Percentiles rank a stretch among this genome's conserved stretches.
Evolutionary conservation across 2,797 vertebrate species (phyloP).

Genomic region (Champsocephalus esox): DNA sequence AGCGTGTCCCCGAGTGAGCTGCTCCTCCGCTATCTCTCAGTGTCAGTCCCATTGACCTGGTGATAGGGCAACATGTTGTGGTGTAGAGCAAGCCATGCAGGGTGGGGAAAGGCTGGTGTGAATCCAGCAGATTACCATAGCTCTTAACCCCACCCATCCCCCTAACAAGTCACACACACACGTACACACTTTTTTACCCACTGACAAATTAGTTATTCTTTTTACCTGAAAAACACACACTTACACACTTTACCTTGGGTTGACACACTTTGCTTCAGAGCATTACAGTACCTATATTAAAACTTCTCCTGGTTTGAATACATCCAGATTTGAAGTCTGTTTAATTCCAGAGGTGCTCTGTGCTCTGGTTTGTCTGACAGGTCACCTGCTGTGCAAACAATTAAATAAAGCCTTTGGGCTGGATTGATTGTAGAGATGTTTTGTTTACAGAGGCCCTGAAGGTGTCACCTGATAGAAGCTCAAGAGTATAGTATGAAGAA

Average conservation of each 20-base stretch:
- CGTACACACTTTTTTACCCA: background rate
- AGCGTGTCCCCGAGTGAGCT: constrained; percentile 41
- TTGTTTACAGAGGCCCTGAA: constrained; percentile 60
- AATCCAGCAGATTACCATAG: constrained; percentile 84
- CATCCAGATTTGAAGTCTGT: constrained; percentile 46
- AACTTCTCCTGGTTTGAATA: constrained; percentile 46
- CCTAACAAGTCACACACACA: constrained; percentile 17
- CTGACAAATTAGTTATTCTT: background rate
- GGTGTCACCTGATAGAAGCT: constrained; percentile 49
- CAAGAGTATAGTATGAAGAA: constrained; percentile 27
- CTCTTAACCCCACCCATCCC: constrained; percentile 79
- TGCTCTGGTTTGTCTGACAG: constrained; percentile 41
- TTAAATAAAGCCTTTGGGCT: constrained; percentile 46
- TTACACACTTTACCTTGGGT: background rate
- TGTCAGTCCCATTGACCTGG: constrained; percentile 70
- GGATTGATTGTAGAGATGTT: constrained; percentile 41
- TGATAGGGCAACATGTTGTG: constrained; percentile 75
- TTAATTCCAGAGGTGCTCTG: constrained; percentile 31
- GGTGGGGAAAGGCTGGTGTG: constrained; percentile 83
- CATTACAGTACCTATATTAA: too few relatives aligned
- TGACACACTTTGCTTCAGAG: background rate
- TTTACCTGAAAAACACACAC: background rate
- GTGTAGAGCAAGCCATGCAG: constrained; percentile 72
- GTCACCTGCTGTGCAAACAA: constrained; percentile 61
- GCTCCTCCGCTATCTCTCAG: constrained; percentile 74